Percentiles rank a stretch among this genome's conserved stretches.
Evolutionary conservation across 2,797 vertebrate genomes (phyloP).

Genomic region (Alectoris magna): DNA sequence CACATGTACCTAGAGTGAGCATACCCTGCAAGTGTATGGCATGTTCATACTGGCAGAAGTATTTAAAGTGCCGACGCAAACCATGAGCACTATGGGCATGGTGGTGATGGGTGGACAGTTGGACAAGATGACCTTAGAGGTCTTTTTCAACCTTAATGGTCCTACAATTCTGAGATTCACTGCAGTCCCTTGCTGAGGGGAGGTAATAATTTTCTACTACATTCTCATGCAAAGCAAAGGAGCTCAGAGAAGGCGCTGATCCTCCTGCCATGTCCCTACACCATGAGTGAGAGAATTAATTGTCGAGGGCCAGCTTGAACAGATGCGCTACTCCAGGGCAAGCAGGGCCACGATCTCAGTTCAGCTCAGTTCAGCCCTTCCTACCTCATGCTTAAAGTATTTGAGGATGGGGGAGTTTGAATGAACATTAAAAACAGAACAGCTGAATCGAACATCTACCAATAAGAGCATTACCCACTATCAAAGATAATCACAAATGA

Average conservation of each 20-base stretch:
- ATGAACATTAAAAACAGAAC: conserved; percentile 2
- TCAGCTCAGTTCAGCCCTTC: not conserved
- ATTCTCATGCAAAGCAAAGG: not conserved
- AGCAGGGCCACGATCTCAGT: not conserved
- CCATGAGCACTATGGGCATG: not conserved
- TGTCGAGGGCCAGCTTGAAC: not conserved
- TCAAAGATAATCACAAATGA: conserved; percentile 1
- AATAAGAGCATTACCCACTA: not conserved
- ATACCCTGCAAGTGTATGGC: not conserved
- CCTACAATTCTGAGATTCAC: no score
- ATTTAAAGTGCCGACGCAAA: not conserved
- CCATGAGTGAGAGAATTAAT: not conserved
- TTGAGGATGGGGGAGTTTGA: not conserved
- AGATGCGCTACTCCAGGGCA: not conserved
- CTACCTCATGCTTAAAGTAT: not conserved
- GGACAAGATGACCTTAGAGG: no score
- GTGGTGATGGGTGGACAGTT: no score
- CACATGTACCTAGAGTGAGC: fast-evolving
- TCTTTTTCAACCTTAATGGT: no score
- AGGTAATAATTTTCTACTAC: not conserved
- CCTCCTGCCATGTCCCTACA: not conserved
- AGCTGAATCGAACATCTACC: conserved; percentile 23
- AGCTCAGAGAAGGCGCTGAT: not conserved
- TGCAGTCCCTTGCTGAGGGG: not conserved
- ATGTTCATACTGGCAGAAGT: not conserved